Conservation (phyloP, 2,113 vertebrate species). For the Anolis carolinensis region DNA sequence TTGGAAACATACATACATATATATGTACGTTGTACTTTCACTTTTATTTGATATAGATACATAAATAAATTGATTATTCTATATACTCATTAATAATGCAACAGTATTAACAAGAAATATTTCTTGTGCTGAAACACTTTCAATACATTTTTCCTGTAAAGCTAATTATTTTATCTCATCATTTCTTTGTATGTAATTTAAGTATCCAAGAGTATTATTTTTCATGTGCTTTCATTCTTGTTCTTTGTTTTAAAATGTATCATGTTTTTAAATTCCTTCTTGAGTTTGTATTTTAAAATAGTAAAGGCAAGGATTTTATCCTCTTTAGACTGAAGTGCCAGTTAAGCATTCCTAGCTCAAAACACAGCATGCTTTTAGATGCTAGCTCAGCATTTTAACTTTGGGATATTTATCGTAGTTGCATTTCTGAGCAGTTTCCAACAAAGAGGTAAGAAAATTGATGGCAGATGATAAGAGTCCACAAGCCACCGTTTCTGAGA, state of each 20-base stretch:
- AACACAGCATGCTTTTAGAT: neutral
- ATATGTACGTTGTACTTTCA: no score
- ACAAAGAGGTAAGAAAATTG: constrained; percentile 9
- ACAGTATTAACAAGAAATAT: neutral
- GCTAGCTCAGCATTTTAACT: constrained; percentile 23
- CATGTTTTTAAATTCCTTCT: neutral
- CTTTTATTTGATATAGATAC: no score
- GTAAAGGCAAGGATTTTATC: constrained; percentile 5
- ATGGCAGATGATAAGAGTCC: neutral
- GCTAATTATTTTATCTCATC: neutral
- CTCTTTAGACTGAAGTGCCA: constrained; percentile 6
- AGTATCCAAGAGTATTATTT: neutral
- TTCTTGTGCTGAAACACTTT: neutral
- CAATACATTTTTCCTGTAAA: neutral
- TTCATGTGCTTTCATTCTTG: constrained; percentile 5
- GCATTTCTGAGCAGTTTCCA: constrained; percentile 27
- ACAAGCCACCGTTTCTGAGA: neutral
- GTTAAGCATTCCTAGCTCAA: constrained; percentile 27
- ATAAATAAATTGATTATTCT: no score
- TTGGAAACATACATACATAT: no score
- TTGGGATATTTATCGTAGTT: constrained; percentile 8
- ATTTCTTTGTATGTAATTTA: neutral
- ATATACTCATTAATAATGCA: neutral
- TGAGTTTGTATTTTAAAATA: constrained; percentile 8
- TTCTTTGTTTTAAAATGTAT: neutral